phyloP scores from a whole-genome alignment of 2,888 invertebrate genomes.

The Agrotis exclamationis region DNA sequence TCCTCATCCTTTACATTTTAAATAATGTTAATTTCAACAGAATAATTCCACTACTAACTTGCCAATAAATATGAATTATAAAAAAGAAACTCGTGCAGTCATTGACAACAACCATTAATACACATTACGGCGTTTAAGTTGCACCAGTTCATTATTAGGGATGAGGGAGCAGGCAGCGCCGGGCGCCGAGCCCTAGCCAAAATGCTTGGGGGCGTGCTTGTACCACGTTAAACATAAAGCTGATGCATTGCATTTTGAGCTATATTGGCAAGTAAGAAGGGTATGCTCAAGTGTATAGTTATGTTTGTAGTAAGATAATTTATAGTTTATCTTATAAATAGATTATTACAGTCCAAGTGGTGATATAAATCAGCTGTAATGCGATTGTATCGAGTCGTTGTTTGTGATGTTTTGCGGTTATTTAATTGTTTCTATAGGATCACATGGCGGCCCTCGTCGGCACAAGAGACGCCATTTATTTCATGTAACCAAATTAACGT shows the following conservation, averaged over 20 bases:
- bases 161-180: conserved; percentile 71
- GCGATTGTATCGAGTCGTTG: conserved; percentile 73
- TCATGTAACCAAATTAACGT: conserved; percentile 56
- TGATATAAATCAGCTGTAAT: conserved; percentile 85
- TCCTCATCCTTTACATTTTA: background rate
- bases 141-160: conserved; percentile 79
- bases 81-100: conserved; percentile 56
- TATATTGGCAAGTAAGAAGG: conserved; percentile 7
- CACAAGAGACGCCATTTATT: conserved; percentile 47
- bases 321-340: conserved; percentile 88
- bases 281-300: background rate
- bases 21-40: conserved; percentile 6
- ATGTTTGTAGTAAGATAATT: conserved; percentile 76
- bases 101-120: conserved; percentile 74
- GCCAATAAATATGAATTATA: conserved; percentile 56
- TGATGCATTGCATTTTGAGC: conserved; percentile 38
- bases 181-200: conserved; percentile 51
- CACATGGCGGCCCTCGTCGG: conserved; percentile 50
- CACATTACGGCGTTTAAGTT: conserved; percentile 76
- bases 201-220: conserved; percentile 56
- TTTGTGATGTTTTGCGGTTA: conserved; percentile 67
- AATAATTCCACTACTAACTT: conserved; percentile 25
- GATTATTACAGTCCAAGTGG: conserved; percentile 83
- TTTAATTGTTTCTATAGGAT: conserved; percentile 73
- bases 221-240: conserved; percentile 26